phyloP scores from a whole-genome alignment of 2,888 invertebrate genomes.

The Listrodromus nycthemerus region DNA sequence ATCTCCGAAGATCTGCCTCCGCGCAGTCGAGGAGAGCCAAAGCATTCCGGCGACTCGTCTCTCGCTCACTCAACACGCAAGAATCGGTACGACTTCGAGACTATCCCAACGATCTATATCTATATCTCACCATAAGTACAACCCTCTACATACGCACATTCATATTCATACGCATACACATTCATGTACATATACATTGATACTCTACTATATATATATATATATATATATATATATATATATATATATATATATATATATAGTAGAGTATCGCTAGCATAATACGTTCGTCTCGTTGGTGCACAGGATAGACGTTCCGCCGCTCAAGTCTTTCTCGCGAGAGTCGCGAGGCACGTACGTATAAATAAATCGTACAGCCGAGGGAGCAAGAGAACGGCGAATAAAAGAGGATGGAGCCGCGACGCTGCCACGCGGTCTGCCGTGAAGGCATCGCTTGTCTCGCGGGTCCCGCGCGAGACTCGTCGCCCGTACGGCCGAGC shows the following conservation, averaged over 20 bases:
- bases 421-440: slow-evolving; percentile 83
- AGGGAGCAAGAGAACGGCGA: slow-evolving; percentile 16
- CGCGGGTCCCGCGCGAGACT: slow-evolving; percentile 50
- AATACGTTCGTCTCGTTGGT: slow-evolving; percentile 43
- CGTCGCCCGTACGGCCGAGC: slow-evolving; percentile 30
- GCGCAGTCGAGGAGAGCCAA: slow-evolving; percentile 53
- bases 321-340: slow-evolving; percentile 37
- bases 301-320: slow-evolving; percentile 35
- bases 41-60: slow-evolving; percentile 49
- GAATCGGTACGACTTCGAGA: slow-evolving; percentile 30
- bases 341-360: slow-evolving; percentile 69
- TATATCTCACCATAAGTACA: background rate
- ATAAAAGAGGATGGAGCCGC: slow-evolving; percentile 45
- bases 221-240: too few relatives aligned
- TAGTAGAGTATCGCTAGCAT: slow-evolving; percentile 15
- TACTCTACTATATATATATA: background rate
- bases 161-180: background rate
- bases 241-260: too few relatives aligned
- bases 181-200: background rate
- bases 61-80: slow-evolving; percentile 40
- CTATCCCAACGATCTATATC: slow-evolving; percentile 27
- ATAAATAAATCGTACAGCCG: slow-evolving; percentile 80
- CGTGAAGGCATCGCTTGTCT: slow-evolving; percentile 73
- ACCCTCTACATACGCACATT: background rate
- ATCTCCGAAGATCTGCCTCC: slow-evolving; percentile 26